Evolutionary conservation across 2,797 vertebrate genomes (phyloP), one percentile per base, ranked within the genome.

Genomic region (Scolopax bukidnonensis): DNA sequence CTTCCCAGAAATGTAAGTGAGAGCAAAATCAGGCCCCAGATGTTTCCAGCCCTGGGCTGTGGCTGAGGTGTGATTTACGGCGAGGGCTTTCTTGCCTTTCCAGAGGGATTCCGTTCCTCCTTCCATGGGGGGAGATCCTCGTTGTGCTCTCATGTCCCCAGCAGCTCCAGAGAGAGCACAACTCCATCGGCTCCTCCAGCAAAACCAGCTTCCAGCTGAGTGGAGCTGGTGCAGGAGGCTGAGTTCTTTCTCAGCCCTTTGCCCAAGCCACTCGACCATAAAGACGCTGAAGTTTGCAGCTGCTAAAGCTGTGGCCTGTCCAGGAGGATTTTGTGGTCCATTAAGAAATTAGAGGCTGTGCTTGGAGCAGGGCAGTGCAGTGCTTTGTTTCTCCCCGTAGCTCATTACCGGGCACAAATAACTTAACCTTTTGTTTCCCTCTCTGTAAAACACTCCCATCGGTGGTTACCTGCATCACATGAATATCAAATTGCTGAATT

Each of bases 271-370:
- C 77, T 95, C 28, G 3, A n/a, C 41, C 15, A 4, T 27, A 27
- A 63, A 63, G 68, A 57, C 10, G 5, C 63, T 69, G 70, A 47
- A 88, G 32, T 32, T 27, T 87, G 67, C 80, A 87, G 87, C 93
- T 86, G 38, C 63, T 90, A 79, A 54, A 91, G 70, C 93, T 82
- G 23, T 73, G 48, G 51, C 27, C 50, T 84, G 65, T 79, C 73
- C 41, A 43, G 80, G 6, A 87, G 78, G 67, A 61, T 95, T 94
- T 93, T 56, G 76, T 91, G 51, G 63, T 93, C 60, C 85, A 57
- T 93, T 93, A 90, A 69, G 91, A 91, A 86, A 84, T 81, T 50
- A 63, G 83, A 94, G 82, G 27, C 65, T 57, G 19, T 64, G 45
- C 48, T 43, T 38, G 43, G 70, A 59, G 4, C 12, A 64, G 56